phyloP scores from a whole-genome alignment of 2,113 vertebrate genomes.

The Calidris pugnax region DNA sequence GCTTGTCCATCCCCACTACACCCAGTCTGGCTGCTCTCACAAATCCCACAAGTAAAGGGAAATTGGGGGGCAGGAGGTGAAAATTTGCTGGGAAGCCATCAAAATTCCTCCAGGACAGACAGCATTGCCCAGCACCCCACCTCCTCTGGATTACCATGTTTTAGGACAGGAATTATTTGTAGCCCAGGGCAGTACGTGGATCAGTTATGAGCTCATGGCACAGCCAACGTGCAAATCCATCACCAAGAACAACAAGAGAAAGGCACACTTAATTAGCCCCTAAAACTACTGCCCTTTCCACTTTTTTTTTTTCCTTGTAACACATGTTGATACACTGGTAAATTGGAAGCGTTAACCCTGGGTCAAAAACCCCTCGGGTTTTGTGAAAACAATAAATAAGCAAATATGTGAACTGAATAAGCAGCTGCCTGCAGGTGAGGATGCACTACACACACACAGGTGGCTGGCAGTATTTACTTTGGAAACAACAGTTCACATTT shows the following conservation, averaged over 20 bases:
- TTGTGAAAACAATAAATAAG: background rate
- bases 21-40: background rate
- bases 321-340: background rate
- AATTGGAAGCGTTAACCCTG: background rate
- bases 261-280: background rate
- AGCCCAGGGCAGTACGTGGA: background rate
- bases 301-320: background rate
- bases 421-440: background rate
- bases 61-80: rapidly evolving
- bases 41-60: background rate
- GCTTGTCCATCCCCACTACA: background rate
- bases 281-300: background rate
- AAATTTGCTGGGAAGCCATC: background rate
- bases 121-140: background rate
- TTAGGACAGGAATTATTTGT: background rate
- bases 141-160: rapidly evolving
- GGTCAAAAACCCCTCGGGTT: background rate
- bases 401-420: background rate
- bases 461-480: background rate
- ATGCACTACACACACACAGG: no score
- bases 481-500: background rate
- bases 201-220: background rate
- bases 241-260: background rate
- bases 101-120: background rate
- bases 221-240: background rate